Conservation (phyloP, 2,888 invertebrate species). For the Stenoptilia bipunctidactyla region DNA sequence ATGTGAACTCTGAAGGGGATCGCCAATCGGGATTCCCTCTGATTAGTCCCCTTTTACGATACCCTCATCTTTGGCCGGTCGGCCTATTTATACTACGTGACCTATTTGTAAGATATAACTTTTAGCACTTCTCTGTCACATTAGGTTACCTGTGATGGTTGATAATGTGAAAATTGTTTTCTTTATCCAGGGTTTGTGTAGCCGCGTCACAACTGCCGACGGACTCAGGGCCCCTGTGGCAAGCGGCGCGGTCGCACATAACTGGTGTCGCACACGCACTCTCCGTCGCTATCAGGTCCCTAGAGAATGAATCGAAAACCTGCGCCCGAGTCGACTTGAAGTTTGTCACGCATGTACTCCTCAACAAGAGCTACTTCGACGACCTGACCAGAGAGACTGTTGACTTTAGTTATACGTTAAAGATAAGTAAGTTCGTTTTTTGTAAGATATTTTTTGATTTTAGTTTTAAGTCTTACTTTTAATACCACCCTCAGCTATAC, state of each 20-base stretch:
- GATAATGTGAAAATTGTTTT: too few species aligned
- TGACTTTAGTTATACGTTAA: conserved; percentile 26
- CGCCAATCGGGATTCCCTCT: too few species aligned
- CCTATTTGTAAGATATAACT: too few species aligned
- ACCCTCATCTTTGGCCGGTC: too few species aligned
- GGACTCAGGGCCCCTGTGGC: conserved; percentile 31
- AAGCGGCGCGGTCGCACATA: conserved; percentile 31
- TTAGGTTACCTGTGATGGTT: too few species aligned
- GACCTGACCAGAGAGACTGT: conserved; percentile 16
- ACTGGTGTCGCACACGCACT: conserved; percentile 15
- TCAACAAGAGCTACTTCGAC: conserved; percentile 29
- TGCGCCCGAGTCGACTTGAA: conserved; percentile 33
- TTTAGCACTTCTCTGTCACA: too few species aligned
- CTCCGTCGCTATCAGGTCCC: conserved; percentile 21
- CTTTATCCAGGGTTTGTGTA: conserved; percentile 50
- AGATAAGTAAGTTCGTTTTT: conserved; percentile 34
- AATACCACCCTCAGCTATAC: too few species aligned
- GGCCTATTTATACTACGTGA: neutral
- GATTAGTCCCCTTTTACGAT: too few species aligned
- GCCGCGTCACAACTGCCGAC: conserved; percentile 48
- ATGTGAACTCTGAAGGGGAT: too few species aligned
- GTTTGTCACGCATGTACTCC: conserved; percentile 27
- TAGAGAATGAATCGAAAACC: conserved; percentile 20
- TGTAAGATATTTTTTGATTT: too few species aligned
- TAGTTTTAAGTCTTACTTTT: too few species aligned